Evolutionary conservation across 2,113 vertebrate genomes (phyloP), one percentile per base, ranked within the genome.

Genomic region (Gnathonemus echidnorhynchus): DNA sequence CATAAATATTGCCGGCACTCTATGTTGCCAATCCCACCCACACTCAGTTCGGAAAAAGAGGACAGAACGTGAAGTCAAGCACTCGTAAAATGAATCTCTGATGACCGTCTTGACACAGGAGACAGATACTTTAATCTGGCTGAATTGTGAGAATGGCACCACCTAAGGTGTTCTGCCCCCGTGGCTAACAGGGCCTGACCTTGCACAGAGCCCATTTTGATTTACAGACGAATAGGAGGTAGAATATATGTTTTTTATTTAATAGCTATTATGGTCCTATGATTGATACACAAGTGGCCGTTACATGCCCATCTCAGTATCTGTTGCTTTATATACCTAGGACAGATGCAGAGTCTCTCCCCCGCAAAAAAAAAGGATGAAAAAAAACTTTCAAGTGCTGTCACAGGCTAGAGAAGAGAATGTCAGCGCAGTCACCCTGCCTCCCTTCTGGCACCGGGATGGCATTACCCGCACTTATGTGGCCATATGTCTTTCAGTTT

Each of bases 401-500:
- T 95, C 93, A 94, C 93, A 95, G 92, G 31, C 92, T 92, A 93
- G 88, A 93, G 92, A 91, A 92, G 89, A 85, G 92, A 94, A 95
- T 94, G 94, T 94, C 93, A 94, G 92, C 91, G 17, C 49, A 80
- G 89, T 89, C 90, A 91, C 89, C 90, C 90, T 90, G 48, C 58
- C 88, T 92, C 91, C 92, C 91, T 89, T 91, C 89, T 31, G 90
- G 93, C 90, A 90, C 90, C 92, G 92, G 92, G 94, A 92, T 93
- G 93, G 93, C 94, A 95, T 95, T 94, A 95, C 92, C 95, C 92
- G 89, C 92, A 93, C 94, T 95, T 91, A 94, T 93, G 92, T 92
- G 91, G 93, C 94, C 95, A 93, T 96, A 95, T 92, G 95, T 96
- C 95, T 96, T 95, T 94, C 88, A 91, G 94, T 94, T 93, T 95